A percentile compares a stretch with the other conserved stretches of the same genome.
phyloP scores from a whole-genome alignment of 2,113 vertebrate species.

The Anolis carolinensis region DNA sequence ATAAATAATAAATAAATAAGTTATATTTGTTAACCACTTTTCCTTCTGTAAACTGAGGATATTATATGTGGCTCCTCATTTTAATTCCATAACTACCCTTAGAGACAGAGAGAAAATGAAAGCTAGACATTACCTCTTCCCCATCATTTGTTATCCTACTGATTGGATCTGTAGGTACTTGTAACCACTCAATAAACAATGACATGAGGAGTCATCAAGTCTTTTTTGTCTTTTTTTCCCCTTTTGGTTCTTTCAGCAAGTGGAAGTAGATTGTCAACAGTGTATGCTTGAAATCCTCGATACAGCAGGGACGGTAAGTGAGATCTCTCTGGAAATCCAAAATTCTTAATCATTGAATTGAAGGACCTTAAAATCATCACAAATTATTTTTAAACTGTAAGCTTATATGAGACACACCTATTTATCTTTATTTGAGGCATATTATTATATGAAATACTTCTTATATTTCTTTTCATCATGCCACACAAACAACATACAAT shows the following conservation, averaged over 20 bases:
- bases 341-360: background rate
- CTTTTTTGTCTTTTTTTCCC: constrained; percentile 16
- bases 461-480: background rate
- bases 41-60: too few species aligned
- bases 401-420: background rate
- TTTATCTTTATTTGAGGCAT: background rate
- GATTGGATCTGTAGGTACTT: background rate
- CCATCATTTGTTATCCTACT: background rate
- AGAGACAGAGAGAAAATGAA: too few species aligned
- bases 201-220: background rate
- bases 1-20: too few species aligned
- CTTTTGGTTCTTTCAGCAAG: constrained; percentile 85
- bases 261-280: constrained; percentile 98
- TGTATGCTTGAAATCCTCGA: constrained; percentile 99
- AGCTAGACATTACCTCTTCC: too few species aligned
- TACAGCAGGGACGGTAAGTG: constrained; percentile 96
- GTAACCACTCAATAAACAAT: background rate
- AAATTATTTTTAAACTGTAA: background rate
- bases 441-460: background rate
- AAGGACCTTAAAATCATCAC: background rate
- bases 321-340: background rate
- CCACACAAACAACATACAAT: background rate
- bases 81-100: too few species aligned
- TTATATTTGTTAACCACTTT: background rate
- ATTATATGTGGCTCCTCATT: too few species aligned